These are phyloP conservation scores for Coreius guichenoti DNA, from an alignment of 2,797 vertebrate species.

Conservation along the genomic window DNA sequence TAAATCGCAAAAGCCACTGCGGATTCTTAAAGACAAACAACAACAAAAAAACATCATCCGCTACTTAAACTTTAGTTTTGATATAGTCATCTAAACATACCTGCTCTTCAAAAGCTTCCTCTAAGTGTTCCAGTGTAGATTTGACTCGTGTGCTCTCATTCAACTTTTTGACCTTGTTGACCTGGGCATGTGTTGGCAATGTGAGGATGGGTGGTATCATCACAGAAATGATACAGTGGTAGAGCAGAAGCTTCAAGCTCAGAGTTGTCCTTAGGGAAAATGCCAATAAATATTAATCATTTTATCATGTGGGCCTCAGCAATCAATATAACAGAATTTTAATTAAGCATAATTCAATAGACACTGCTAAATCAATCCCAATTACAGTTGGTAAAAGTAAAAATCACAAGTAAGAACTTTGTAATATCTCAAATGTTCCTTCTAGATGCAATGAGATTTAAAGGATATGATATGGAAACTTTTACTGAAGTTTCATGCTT, in stretches of 20 bases:
- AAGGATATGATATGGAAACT: background rate
- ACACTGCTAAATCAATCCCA: background rate
- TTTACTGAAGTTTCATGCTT: background rate
- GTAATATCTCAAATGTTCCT: background rate
- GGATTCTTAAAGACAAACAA: background rate
- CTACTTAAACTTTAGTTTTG: background rate
- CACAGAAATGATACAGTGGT: slow-evolving; percentile 38
- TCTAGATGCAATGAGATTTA: background rate
- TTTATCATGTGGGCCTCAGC: background rate
- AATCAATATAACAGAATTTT: slow-evolving; percentile 20
- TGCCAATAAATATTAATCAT: background rate
- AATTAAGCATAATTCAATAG: slow-evolving; percentile 1
- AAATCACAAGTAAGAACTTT: background rate
- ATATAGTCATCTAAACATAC: slow-evolving; percentile 40
- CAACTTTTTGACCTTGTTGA: background rate
- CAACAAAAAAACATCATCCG: background rate
- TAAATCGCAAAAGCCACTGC: background rate
- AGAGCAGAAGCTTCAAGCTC: slow-evolving; percentile 32
- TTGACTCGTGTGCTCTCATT: slow-evolving; percentile 11
- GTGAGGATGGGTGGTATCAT: background rate
- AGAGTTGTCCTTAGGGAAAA: slow-evolving; percentile 32
- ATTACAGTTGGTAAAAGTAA: background rate
- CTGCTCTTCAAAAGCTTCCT: slow-evolving; percentile 68
- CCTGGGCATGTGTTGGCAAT: background rate
- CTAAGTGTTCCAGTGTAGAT: slow-evolving; percentile 41